Evolutionary conservation across 2,888 invertebrate genomes (phyloP).

Genomic region (Didymodactylos carnosus): DNA sequence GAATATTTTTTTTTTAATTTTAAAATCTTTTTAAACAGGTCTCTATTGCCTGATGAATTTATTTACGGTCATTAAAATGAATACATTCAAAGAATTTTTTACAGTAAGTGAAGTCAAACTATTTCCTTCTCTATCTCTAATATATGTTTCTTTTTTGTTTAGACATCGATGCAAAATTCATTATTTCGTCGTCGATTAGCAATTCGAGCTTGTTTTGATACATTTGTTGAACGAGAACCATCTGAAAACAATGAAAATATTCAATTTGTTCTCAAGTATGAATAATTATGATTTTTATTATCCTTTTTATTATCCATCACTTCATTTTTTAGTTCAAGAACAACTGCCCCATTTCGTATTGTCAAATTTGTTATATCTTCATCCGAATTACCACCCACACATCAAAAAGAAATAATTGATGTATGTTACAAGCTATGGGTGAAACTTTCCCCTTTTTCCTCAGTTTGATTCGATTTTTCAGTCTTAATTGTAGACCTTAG

Average conservation of each 20-base stretch:
- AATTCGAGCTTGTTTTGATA: constrained; percentile 28
- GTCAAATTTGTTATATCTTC: background rate
- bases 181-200: constrained; percentile 26
- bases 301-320: no score
- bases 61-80: constrained; percentile 21
- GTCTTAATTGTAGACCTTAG: background rate
- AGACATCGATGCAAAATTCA: constrained; percentile 29
- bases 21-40: constrained; percentile 19
- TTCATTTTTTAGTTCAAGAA: background rate
- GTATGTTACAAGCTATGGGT: no score
- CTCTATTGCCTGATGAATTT: constrained; percentile 33
- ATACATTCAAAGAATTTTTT: constrained; percentile 11
- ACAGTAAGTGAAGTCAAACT: background rate
- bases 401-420: background rate
- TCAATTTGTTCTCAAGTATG: no score
- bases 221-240: constrained; percentile 17
- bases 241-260: no score
- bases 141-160: background rate
- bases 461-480: no score
- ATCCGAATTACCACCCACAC: background rate
- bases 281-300: no score
- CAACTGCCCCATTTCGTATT: background rate
- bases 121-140: background rate
- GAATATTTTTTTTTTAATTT: background rate
- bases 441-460: no score